Evolutionary conservation across 2,797 vertebrate species (phyloP).

Genomic region (Manis javanica): DNA sequence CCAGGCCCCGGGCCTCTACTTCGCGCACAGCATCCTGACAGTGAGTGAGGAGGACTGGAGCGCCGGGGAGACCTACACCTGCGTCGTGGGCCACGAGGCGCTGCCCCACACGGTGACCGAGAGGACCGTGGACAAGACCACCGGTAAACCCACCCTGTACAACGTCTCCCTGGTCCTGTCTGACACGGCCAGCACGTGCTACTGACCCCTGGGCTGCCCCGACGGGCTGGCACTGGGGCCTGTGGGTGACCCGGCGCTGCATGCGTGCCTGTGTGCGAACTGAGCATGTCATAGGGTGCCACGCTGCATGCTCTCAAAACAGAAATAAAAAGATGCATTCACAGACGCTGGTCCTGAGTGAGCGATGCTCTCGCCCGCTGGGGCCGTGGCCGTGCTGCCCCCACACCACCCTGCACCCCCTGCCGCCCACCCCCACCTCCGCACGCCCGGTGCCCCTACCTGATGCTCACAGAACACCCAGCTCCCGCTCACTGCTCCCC

Average conservation of each 20-base stretch:
- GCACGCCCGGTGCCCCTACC: neutral
- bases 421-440: accelerated
- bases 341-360: slow-evolving; percentile 72
- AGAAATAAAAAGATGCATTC: slow-evolving; percentile 84
- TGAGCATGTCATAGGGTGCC: slow-evolving; percentile 28
- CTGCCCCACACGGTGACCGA: slow-evolving; percentile 76
- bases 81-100: slow-evolving; percentile 82
- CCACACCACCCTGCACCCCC: neutral
- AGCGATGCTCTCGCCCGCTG: slow-evolving; percentile 21
- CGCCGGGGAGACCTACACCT: slow-evolving; percentile 71
- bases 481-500: accelerated
- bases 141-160: slow-evolving; percentile 84
- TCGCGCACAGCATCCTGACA: slow-evolving; percentile 73
- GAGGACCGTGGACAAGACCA: slow-evolving; percentile 84
- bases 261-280: neutral
- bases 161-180: slow-evolving; percentile 85
- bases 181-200: slow-evolving; percentile 76
- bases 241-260: neutral
- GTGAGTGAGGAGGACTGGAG: slow-evolving; percentile 75
- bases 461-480: accelerated
- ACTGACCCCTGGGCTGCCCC: slow-evolving; percentile 57
- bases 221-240: neutral
- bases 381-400: neutral
- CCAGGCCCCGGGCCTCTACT: neutral
- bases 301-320: slow-evolving; percentile 70